A percentile compares a stretch with the other conserved stretches of the same genome.
These are phyloP conservation scores for Halcyon badia DNA, from an alignment of 2,797 vertebrate genomes.

Conservation along the genomic window DNA sequence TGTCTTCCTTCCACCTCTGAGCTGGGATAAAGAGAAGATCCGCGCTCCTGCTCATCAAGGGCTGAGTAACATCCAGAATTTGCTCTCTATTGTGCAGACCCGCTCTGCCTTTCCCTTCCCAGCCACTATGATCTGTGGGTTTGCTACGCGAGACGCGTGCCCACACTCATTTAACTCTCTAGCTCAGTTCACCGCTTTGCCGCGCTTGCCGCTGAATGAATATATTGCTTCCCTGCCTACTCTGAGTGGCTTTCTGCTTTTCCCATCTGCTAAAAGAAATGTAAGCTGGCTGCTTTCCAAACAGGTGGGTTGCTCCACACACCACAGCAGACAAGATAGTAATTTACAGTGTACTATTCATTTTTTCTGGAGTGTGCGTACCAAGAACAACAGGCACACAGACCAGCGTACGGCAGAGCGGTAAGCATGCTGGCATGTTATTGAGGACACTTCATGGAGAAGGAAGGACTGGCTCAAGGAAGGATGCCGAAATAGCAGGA, in stretches of 20 bases:
- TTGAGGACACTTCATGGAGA: accelerated
- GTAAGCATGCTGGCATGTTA: neutral
- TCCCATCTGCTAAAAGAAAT: slow-evolving; percentile 22
- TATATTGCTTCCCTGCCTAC: neutral
- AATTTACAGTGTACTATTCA: neutral
- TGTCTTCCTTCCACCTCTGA: neutral
- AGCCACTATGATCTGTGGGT: neutral
- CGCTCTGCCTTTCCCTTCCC: neutral
- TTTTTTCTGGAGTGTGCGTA: accelerated
- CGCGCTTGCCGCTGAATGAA: neutral
- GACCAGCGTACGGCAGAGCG: neutral
- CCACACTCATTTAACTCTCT: neutral
- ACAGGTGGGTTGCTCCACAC: slow-evolving; percentile 29
- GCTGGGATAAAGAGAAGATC: neutral
- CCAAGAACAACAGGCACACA: neutral
- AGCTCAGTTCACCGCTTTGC: neutral
- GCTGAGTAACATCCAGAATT: neutral
- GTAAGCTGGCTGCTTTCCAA: slow-evolving; percentile 33
- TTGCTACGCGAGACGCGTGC: accelerated
- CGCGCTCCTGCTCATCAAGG: accelerated
- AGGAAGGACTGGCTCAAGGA: neutral
- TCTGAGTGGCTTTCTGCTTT: neutral
- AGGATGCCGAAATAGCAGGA: neutral
- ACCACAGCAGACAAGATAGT: neutral
- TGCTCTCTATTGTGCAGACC: neutral